A percentile compares a stretch with the other conserved stretches of the same genome.
phyloP scores from a whole-genome alignment of 1,140 invertebrate genomes.

The Habropoda laboriosa region DNA sequence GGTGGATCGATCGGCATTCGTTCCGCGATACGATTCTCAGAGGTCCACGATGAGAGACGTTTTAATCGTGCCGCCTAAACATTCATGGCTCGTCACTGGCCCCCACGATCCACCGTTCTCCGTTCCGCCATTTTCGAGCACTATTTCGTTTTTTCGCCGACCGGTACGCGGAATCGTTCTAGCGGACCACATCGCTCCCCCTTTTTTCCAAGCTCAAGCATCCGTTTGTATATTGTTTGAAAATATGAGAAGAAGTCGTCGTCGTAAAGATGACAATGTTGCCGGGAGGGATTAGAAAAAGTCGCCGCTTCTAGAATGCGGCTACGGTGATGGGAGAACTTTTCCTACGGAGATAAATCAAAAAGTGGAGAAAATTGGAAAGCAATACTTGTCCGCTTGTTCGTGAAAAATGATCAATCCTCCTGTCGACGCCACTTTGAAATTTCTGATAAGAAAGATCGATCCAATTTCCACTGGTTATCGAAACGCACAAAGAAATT shows the following conservation, averaged over 20 bases:
- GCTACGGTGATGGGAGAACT: not conserved
- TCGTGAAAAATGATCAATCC: too few species aligned
- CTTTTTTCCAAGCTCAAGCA: not conserved
- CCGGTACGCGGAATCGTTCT: slow-evolving; percentile 16
- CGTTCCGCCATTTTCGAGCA: slow-evolving; percentile 39
- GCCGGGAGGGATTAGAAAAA: not conserved
- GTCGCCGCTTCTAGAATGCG: not conserved
- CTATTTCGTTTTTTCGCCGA: slow-evolving; percentile 42
- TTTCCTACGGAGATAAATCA: too few species aligned
- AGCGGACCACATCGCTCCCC: not conserved
- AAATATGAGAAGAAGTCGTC: not conserved
- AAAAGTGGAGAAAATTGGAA: too few species aligned
- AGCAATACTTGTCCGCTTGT: too few species aligned
- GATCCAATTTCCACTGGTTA: too few species aligned
- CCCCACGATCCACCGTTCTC: slow-evolving; percentile 19
- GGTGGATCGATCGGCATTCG: slow-evolving; percentile 73
- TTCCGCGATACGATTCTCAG: slow-evolving; percentile 65
- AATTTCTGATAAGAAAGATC: too few species aligned
- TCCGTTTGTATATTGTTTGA: not conserved
- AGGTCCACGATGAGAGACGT: slow-evolving; percentile 63
- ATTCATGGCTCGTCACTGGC: slow-evolving; percentile 57
- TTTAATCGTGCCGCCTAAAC: slow-evolving; percentile 71
- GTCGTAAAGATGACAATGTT: not conserved
- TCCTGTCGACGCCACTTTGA: too few species aligned
- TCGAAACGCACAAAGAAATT: too few species aligned